phyloP scores from a whole-genome alignment of 2,888 invertebrate genomes.

The Cosmorhoe ocellata region DNA sequence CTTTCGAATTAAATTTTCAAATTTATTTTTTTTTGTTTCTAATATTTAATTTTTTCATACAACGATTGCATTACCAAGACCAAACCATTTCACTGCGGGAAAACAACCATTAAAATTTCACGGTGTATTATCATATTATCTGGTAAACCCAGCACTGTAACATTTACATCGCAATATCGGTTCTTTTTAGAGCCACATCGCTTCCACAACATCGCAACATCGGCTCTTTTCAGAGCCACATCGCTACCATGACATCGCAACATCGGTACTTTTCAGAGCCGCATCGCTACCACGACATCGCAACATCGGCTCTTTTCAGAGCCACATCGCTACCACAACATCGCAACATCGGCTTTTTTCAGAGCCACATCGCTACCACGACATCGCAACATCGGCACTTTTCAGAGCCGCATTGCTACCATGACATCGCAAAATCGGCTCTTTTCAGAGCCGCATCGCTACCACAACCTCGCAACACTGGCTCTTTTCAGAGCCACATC shows the following conservation, averaged over 20 bases:
- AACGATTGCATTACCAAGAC: too few species aligned
- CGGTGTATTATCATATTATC: too few species aligned
- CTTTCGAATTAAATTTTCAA: too few species aligned
- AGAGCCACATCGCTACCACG: conserved; percentile 13
- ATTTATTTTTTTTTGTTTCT: too few species aligned
- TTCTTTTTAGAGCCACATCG: conserved; percentile 7
- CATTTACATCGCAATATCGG: too few species aligned
- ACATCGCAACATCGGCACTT: conserved; percentile 2
- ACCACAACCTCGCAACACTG: too few species aligned
- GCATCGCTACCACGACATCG: background rate
- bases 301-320: conserved; percentile 3
- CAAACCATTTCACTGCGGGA: too few species aligned
- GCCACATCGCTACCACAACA: background rate
- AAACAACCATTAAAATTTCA: too few species aligned
- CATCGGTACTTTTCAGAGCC: background rate
- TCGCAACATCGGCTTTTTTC: too few species aligned
- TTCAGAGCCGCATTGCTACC: conserved; percentile 1
- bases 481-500: conserved; percentile 3
- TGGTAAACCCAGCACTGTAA: too few species aligned
- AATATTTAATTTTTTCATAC: too few species aligned
- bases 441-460: conserved; percentile 4
- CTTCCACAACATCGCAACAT: background rate
- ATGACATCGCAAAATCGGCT: background rate
- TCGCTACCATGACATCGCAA: background rate
- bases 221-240: background rate